Evolutionary conservation across 2,113 vertebrate genomes (phyloP).

Genomic region (Scomber colias): DNA sequence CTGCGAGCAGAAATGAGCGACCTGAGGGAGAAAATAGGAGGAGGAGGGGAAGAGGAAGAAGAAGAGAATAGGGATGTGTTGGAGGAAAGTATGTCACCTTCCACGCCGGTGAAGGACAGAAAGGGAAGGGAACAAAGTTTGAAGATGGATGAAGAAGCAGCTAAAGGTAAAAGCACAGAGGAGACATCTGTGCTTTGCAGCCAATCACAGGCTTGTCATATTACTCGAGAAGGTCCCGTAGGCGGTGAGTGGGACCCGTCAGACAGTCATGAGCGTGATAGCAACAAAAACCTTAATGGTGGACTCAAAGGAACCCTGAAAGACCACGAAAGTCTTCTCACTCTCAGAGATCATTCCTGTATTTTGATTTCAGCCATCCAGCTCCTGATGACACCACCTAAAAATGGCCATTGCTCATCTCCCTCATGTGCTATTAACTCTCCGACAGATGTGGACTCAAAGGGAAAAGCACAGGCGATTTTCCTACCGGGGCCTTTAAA

Average conservation of each 20-base stretch:
- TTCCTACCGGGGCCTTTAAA: conserved; percentile 86
- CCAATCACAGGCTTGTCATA: conserved; percentile 80
- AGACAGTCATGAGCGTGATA: conserved; percentile 71
- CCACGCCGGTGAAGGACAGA: conserved; percentile 4
- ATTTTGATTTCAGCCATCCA: conserved; percentile 92
- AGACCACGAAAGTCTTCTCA: conserved; percentile 86
- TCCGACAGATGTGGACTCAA: conserved; percentile 72
- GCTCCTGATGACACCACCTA: conserved; percentile 86
- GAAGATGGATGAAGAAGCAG: conserved; percentile 76
- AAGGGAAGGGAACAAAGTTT: conserved; percentile 29
- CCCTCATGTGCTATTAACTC: conserved; percentile 15
- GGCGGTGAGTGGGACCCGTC: conserved; percentile 75
- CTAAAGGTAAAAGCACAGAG: conserved; percentile 59
- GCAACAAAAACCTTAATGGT: conserved; percentile 1
- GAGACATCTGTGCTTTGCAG: conserved; percentile 83
- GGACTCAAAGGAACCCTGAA: conserved; percentile 76
- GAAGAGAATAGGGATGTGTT: conserved; percentile 63
- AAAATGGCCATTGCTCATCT: conserved; percentile 56
- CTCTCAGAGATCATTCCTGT: conserved; percentile 89
- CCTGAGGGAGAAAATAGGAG: conserved; percentile 85
- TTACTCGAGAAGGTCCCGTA: conserved; percentile 81
- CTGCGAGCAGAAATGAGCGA: conserved; percentile 94
- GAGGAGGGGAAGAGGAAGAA: conserved; percentile 50
- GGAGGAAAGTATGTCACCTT: conserved; percentile 38
- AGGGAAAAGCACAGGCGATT: conserved; percentile 71